These are phyloP conservation scores for Neostethus bicornis DNA, from an alignment of 2,797 vertebrate species.

Conservation along the genomic window DNA sequence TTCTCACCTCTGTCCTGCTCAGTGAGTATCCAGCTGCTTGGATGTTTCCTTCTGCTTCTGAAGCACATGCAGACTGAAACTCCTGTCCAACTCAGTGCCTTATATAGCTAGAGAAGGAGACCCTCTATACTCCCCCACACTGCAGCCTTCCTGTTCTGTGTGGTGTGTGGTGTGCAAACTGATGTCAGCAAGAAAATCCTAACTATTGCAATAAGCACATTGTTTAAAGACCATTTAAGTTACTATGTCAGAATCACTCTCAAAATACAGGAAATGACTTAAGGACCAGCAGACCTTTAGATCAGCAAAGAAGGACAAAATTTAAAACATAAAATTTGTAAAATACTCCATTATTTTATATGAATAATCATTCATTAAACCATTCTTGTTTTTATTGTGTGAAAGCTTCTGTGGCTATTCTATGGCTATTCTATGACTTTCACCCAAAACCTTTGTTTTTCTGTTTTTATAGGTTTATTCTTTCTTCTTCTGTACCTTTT, in stretches of 20 bases:
- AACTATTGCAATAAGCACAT: slow-evolving; percentile 47
- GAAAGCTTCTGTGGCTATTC: too few relatives aligned
- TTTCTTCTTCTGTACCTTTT: too few relatives aligned
- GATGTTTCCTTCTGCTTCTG: slow-evolving; percentile 41
- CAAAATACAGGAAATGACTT: not conserved
- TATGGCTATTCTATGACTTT: too few relatives aligned
- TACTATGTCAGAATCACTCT: not conserved
- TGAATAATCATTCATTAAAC: too few relatives aligned
- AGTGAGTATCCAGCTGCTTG: slow-evolving; percentile 32
- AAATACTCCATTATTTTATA: too few relatives aligned
- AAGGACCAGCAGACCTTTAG: not conserved
- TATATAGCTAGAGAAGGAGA: slow-evolving; percentile 81
- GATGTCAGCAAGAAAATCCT: slow-evolving; percentile 52
- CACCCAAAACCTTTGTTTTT: too few relatives aligned
- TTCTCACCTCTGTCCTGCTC: slow-evolving; percentile 55
- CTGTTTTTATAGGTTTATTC: too few relatives aligned
- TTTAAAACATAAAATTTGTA: too few relatives aligned
- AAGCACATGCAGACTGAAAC: slow-evolving; percentile 49
- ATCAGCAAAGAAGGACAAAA: not conserved
- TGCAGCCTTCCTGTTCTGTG: slow-evolving; percentile 71
- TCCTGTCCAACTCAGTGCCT: slow-evolving; percentile 64
- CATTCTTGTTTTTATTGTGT: too few relatives aligned
- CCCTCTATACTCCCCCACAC: slow-evolving; percentile 49
- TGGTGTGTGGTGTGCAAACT: slow-evolving; percentile 27
- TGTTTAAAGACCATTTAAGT: slow-evolving; percentile 14